Percentiles rank a stretch among this genome's conserved stretches.
These are phyloP conservation scores for Aphrocallistes beatrix DNA, from an alignment of 37 sponge, comb jelly and placozoan species.

Conservation along the genomic window DNA sequence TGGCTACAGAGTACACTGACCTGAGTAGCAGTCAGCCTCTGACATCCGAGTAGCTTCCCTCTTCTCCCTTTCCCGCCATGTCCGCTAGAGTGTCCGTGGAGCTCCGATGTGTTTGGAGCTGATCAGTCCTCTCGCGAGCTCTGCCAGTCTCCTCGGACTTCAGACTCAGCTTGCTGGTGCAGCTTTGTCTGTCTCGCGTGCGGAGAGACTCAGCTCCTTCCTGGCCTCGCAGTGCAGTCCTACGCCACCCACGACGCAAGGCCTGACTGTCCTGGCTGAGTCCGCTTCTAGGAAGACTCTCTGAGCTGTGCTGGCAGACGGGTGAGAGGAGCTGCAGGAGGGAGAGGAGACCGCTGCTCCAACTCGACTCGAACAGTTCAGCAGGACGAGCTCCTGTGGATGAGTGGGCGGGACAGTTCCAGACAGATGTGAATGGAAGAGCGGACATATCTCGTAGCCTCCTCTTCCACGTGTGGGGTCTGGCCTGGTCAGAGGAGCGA, in stretches of 20 bases:
- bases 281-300: slow-evolving; percentile 82
- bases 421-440: too few species aligned
- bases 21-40: not conserved
- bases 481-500: too few species aligned
- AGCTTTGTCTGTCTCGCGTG: not conserved
- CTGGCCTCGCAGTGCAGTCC: slow-evolving; percentile 33
- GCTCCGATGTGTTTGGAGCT: slow-evolving; percentile 3
- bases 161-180: slow-evolving; percentile 11
- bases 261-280: slow-evolving; percentile 57
- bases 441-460: too few species aligned
- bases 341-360: too few species aligned
- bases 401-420: too few species aligned
- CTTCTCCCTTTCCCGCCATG: not conserved
- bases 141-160: not conserved
- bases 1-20: not conserved
- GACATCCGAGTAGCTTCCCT: not conserved
- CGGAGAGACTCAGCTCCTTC: not conserved
- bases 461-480: too few species aligned
- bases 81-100: not conserved
- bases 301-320: too few species aligned
- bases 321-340: too few species aligned
- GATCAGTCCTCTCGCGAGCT: not conserved
- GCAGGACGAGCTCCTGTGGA: too few species aligned
- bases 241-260: slow-evolving; percentile 69
- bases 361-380: too few species aligned